phyloP scores from a whole-genome alignment of 2,888 invertebrate genomes.

The Microdon myrmicae region DNA sequence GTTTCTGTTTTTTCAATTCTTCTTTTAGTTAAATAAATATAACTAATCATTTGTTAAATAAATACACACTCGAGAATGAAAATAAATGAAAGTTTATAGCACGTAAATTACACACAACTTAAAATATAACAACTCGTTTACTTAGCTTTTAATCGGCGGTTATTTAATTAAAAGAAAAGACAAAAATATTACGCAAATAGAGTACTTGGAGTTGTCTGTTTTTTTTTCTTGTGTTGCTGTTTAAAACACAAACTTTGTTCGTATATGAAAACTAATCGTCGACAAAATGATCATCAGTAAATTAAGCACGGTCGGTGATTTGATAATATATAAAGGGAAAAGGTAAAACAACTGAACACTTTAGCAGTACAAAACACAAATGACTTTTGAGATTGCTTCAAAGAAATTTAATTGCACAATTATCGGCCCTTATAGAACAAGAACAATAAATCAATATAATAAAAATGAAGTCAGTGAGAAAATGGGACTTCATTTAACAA shows the following conservation, averaged over 20 bases:
- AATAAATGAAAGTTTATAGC: constrained; percentile 31
- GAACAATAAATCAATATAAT: neutral
- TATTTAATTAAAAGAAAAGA: neutral
- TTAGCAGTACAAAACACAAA: constrained; percentile 6
- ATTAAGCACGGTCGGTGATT: neutral
- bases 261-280: constrained; percentile 1
- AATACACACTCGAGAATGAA: constrained; percentile 37
- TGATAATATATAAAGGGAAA: neutral
- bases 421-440: neutral
- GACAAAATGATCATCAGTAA: neutral
- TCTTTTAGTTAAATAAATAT: constrained; percentile 22
- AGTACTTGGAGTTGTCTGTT: no score
- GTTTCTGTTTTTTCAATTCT: constrained; percentile 14
- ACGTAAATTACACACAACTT: constrained; percentile 40
- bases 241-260: constrained; percentile 2
- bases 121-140: constrained; percentile 34
- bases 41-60: constrained; percentile 26
- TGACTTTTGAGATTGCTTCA: neutral
- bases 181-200: constrained; percentile 6
- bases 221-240: neutral
- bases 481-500: neutral
- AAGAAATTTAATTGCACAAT: constrained; percentile 3
- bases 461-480: neutral
- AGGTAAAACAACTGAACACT: no score
- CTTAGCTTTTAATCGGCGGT: constrained; percentile 6